Base-by-base conservation (phyloP, 2,888 invertebrate genomes). In the Adelphocoris suturalis region DNA sequence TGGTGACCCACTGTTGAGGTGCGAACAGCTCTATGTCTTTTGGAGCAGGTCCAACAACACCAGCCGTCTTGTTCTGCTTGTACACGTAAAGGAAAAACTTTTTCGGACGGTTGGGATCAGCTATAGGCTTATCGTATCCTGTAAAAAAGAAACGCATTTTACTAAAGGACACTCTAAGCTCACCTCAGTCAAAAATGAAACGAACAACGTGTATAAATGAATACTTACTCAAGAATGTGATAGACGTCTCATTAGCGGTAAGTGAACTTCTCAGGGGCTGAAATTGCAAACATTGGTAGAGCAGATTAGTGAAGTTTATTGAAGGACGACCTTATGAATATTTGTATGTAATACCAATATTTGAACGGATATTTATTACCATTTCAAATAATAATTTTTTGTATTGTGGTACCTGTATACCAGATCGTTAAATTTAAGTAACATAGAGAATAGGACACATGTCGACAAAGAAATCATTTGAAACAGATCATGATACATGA, bases 71-170 rank as follows among this genome's bases (percentile, higher is more conserved):
- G 48, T 86, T 86, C 86, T 86, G 68, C 47, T 76, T 86, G 86
- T 75, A 86, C 28, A 86, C 76, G 75, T 68, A 86, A 19, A 86
- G 76, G 86, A 86, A 86, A 4, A 75, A 75, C 86, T 86, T 86
- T 27, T 46, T 37, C 7, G 68, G n/a, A 68, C 76, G 68, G 46
- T 19, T 47, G 0, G 46, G 12, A 13, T 76, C 76, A 19, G 86
- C 86, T 48, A 47, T 23, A 9, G 86, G 86, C 19, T 48, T 48
- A 23, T 46, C n/a, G 46, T 75, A 86, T 47, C 68, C 86, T 86
- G 86, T 3, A 68, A 68, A 46, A 19, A 2, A 16, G 5, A 57
- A 85, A 19, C 57, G 4, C 16, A 57, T 57, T 57, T 57, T 16
- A 57, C 2, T 16, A 2, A 57, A 19, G 57, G 57, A 19, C n/a